Evolutionary conservation across 2,888 invertebrate species (phyloP), one percentile per base, ranked within the genome.

Genomic region (Cephalotes varians): DNA sequence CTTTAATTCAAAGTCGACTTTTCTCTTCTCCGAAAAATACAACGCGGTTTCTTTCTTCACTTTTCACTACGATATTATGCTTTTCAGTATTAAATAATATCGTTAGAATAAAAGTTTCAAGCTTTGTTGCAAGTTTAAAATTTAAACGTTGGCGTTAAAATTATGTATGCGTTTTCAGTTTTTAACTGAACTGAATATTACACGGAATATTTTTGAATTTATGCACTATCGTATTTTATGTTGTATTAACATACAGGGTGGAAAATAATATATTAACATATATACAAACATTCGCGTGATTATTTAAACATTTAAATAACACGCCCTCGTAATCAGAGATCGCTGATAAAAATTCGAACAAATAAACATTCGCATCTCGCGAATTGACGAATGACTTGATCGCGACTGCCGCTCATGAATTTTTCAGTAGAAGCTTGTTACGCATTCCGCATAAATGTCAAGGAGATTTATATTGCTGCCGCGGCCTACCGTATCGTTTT

Each of bases 401-500:
- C 51, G 54, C 54, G 54, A n/a, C 31, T 15, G 31, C 15, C 18
- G 71, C 71, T 79, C 77, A 79, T 79, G 77, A 79, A 79, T 79
- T 79, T 79, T 79, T 79, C 77, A 79, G 44, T 25, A 28, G 77
- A 44, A 56, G 77, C 77, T 77, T 69, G 69, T 77, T 77, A 77
- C 56, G 77, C 69, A 79, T 79, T 79, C 77, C 77, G 71, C 34
- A 79, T 69, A 79, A 79, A 69, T 79, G 44, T 79, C 77, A 69
- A 56, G 56, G 44, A 69, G 56, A 79, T 79, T 79, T 69, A 79
- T 69, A 79, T 69, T 69, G 34, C 69, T 2, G 56, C 18, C 9
- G 34, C 44, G 34, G 34, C 31, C 18, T 31, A 18, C 69, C 31
- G 12, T 56, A 69, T 77, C 77, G 71, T 47, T 69, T 44, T 69